Conservation (phyloP, 2,888 invertebrate species). For the Callyntrura guangdongensis region DNA sequence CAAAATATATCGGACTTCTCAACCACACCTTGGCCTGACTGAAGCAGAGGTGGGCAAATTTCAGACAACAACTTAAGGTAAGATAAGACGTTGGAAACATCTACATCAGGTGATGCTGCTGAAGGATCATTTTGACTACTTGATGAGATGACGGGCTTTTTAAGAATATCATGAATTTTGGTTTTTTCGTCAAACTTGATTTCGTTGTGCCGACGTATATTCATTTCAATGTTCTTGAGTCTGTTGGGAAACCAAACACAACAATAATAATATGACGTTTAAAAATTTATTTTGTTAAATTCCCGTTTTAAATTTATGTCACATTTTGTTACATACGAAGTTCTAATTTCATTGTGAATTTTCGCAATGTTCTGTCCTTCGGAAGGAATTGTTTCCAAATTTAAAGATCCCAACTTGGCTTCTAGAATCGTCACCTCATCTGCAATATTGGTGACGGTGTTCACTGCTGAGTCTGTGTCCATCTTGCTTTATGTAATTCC, state of each 20-base stretch:
- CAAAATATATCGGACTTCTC: conserved; percentile 75
- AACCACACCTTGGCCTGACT: no score
- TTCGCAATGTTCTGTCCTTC: not conserved
- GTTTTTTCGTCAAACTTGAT: not conserved
- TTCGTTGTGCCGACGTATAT: not conserved
- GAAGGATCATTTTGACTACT: not conserved
- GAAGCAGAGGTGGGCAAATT: conserved; percentile 5
- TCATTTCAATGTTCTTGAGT: conserved; percentile 41
- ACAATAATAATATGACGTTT: no score
- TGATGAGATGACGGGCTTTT: not conserved
- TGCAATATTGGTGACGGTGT: no score
- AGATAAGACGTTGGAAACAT: conserved; percentile 11
- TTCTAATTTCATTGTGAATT: conserved; percentile 56
- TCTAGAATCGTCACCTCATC: conserved; percentile 3
- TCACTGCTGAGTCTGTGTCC: no score
- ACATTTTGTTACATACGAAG: conserved; percentile 45
- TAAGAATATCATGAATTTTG: conserved; percentile 31
- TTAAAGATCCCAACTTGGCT: not conserved
- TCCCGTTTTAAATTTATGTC: no score
- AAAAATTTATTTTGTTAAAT: not conserved
- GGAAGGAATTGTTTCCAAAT: not conserved
- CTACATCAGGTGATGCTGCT: not conserved
- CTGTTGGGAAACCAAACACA: no score
- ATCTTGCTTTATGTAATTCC: no score
- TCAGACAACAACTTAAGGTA: conserved; percentile 66